Percentiles rank a stretch among this genome's conserved stretches.
These are phyloP conservation scores for Calypte anna DNA, from an alignment of 2,113 vertebrate species.

Conservation along the genomic window DNA sequence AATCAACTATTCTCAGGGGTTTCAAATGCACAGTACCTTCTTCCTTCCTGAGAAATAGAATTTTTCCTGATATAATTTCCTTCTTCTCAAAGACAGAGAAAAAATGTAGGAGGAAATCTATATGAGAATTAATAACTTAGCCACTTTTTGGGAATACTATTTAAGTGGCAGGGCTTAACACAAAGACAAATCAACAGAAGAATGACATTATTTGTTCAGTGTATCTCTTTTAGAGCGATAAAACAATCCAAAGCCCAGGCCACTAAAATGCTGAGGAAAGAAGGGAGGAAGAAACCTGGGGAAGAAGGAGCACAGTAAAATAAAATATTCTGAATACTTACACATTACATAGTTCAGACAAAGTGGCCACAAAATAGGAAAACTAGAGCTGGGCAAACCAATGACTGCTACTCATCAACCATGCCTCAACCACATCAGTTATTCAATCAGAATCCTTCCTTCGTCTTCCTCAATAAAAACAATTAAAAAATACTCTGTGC, in stretches of 20 bases:
- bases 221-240: constrained; percentile 42
- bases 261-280: constrained; percentile 39
- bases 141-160: constrained; percentile 39
- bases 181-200: constrained; percentile 18
- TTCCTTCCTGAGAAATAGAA: background rate
- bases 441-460: constrained; percentile 50
- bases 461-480: constrained; percentile 27
- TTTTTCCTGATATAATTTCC: background rate
- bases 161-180: background rate
- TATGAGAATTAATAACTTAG: constrained; percentile 18
- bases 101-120: background rate
- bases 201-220: constrained; percentile 57
- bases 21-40: background rate
- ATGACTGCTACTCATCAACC: constrained; percentile 40
- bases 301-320: background rate
- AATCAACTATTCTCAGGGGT: background rate
- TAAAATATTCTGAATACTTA: constrained; percentile 58
- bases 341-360: constrained; percentile 36
- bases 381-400: constrained; percentile 45
- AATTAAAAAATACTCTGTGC: constrained; percentile 36
- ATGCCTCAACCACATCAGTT: constrained; percentile 49
- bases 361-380: constrained; percentile 49
- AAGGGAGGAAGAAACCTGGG: background rate
- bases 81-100: background rate
- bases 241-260: constrained; percentile 45